A percentile compares a stretch with the other conserved stretches of the same genome.
phyloP scores from a whole-genome alignment of 2,888 invertebrate species.

The Dromius quadrimaculatus region DNA sequence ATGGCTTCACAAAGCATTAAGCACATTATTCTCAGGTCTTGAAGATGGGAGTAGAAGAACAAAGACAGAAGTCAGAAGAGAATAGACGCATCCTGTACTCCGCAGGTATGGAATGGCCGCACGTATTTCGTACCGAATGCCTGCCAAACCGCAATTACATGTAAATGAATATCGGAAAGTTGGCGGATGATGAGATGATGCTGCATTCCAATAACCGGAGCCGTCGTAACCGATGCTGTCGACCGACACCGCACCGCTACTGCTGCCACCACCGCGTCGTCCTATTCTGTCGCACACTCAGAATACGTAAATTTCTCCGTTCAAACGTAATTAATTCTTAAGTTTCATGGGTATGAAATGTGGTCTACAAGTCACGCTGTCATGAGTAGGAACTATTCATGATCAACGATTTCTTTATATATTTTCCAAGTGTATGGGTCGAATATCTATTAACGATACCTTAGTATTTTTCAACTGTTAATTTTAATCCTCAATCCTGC shows the following conservation, averaged over 20 bases:
- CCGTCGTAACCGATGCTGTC: neutral
- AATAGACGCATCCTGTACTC: neutral
- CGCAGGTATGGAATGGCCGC: conserved; percentile 28
- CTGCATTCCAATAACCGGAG: conserved; percentile 46
- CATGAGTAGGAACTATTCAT: no score
- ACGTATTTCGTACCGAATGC: conserved; percentile 41
- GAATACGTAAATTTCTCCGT: conserved; percentile 39
- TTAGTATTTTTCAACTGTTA: no score
- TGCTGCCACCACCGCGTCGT: neutral
- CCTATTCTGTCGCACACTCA: neutral
- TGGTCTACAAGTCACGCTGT: neutral
- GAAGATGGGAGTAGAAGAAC: neutral
- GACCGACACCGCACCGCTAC: neutral
- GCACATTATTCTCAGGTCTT: neutral
- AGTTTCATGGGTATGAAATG: conserved; percentile 5
- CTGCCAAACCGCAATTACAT: conserved; percentile 58
- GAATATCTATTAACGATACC: no score
- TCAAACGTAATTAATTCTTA: conserved; percentile 30
- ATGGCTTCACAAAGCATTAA: neutral
- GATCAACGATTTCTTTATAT: no score
- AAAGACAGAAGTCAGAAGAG: conserved; percentile 1
- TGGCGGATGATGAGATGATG: conserved; percentile 45
- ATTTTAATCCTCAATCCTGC: no score
- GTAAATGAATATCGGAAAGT: conserved; percentile 59
- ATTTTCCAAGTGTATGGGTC: no score